These are phyloP conservation scores for Sepioteuthis lessoniana DNA, from an alignment of 2,888 invertebrate species.

Conservation along the genomic window DNA sequence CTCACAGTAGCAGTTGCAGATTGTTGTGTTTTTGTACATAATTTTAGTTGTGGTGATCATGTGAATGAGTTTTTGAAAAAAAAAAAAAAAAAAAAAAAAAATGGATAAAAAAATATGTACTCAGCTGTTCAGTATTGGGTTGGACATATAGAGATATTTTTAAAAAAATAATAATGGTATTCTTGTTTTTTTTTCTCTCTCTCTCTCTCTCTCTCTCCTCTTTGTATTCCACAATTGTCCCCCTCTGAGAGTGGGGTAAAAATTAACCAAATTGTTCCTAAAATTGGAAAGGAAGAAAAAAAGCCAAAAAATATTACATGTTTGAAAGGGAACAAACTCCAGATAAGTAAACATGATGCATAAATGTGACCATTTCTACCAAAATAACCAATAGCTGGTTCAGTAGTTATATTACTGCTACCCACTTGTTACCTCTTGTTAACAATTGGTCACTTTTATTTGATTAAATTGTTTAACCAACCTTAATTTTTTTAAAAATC, in stretches of 20 bases:
- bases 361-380: not conserved
- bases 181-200: not conserved
- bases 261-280: not conserved
- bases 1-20: conserved; percentile 44
- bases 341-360: not conserved
- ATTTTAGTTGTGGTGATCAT: conserved; percentile 44
- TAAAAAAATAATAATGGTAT: not conserved
- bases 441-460: not conserved
- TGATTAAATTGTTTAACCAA: not conserved
- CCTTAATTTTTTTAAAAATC: not conserved
- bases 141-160: not conserved
- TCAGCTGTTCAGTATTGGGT: conserved; percentile 33
- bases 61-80: conserved; percentile 41
- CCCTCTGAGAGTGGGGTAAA: not conserved
- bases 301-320: not conserved
- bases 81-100: not conserved
- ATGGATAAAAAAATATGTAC: too few species aligned
- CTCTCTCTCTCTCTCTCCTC: not conserved
- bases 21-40: conserved; percentile 44
- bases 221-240: not conserved
- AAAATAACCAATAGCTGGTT: not conserved
- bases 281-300: not conserved
- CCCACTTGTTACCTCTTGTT: not conserved
- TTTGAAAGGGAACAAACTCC: conserved; percentile 12
- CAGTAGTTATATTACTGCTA: conserved; percentile 33